Conservation (phyloP, 2,113 vertebrate species). For the Perca schrenkii region DNA sequence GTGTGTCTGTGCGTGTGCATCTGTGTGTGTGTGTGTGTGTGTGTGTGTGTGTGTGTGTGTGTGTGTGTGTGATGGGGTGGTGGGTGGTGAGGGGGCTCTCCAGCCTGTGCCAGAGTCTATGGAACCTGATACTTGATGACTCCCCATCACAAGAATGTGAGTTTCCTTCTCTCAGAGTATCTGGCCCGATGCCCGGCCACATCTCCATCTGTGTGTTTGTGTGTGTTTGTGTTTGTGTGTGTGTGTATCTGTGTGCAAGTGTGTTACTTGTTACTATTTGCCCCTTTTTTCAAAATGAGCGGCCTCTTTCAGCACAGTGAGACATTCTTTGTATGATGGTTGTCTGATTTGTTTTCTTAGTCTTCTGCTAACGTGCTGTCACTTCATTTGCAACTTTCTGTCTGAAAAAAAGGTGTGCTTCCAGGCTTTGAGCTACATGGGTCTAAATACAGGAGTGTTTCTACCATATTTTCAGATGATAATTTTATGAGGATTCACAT, state of each 20-base stretch:
- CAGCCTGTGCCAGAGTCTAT: constrained; percentile 91
- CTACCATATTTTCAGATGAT: background rate
- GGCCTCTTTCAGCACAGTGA: constrained; percentile 76
- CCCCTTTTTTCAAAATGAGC: constrained; percentile 84
- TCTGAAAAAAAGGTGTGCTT: background rate
- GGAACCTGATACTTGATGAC: constrained; percentile 99
- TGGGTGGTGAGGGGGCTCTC: constrained; percentile 71
- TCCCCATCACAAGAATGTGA: constrained; percentile 97
- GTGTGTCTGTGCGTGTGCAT: constrained; percentile 16
- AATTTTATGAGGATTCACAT: background rate
- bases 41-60: constrained; percentile 25
- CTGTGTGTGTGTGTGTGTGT: constrained; percentile 16
- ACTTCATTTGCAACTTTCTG: constrained; percentile 40
- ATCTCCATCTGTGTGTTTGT: constrained; percentile 89
- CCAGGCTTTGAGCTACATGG: background rate
- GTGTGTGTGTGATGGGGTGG: constrained; percentile 19
- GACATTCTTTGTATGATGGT: constrained; percentile 64
- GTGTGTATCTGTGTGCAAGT: constrained; percentile 29
- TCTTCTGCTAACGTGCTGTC: constrained; percentile 41
- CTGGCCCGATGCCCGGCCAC: constrained; percentile 87
- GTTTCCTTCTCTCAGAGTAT: constrained; percentile 89
- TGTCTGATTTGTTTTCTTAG: constrained; percentile 51
- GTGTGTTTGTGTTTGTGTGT: constrained; percentile 49
- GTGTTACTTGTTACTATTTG: constrained; percentile 84
- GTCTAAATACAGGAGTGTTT: background rate